These are phyloP conservation scores for Protomyctophum bolini DNA, from an alignment of 2,113 vertebrate genomes.

Conservation along the genomic window DNA sequence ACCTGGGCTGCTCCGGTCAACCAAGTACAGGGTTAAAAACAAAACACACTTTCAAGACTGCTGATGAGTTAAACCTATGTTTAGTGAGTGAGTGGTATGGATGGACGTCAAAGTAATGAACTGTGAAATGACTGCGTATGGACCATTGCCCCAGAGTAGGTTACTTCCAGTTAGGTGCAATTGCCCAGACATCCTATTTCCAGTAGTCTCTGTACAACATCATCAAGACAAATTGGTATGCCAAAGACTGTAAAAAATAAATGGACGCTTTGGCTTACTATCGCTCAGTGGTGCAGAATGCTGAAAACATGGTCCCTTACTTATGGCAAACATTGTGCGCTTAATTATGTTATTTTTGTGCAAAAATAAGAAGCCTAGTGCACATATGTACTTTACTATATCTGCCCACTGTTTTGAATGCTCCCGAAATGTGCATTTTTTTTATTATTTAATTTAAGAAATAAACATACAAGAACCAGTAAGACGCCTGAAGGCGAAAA, in stretches of 20 bases:
- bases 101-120: conserved; percentile 57
- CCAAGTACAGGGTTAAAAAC: neutral
- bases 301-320: conserved; percentile 1
- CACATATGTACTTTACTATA: no score
- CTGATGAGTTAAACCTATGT: conserved; percentile 13
- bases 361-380: neutral
- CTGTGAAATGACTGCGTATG: conserved; percentile 40
- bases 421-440: no score
- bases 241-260: conserved; percentile 48
- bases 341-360: neutral
- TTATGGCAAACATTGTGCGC: no score
- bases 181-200: conserved; percentile 60
- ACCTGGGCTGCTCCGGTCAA: no score
- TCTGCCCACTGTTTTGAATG: no score
- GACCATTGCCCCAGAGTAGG: conserved; percentile 36
- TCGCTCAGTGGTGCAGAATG: conserved; percentile 4
- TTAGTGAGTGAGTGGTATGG: conserved; percentile 17
- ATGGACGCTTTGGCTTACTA: conserved; percentile 34
- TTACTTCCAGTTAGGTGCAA: conserved; percentile 39
- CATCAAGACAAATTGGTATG: conserved; percentile 53
- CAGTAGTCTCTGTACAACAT: conserved; percentile 28
- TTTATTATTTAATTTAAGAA: no score
- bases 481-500: no score
- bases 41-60: neutral
- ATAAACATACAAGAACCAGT: no score